These are phyloP conservation scores for Phoenicopterus ruber DNA, from an alignment of 2,113 vertebrate species.

Conservation along the genomic window DNA sequence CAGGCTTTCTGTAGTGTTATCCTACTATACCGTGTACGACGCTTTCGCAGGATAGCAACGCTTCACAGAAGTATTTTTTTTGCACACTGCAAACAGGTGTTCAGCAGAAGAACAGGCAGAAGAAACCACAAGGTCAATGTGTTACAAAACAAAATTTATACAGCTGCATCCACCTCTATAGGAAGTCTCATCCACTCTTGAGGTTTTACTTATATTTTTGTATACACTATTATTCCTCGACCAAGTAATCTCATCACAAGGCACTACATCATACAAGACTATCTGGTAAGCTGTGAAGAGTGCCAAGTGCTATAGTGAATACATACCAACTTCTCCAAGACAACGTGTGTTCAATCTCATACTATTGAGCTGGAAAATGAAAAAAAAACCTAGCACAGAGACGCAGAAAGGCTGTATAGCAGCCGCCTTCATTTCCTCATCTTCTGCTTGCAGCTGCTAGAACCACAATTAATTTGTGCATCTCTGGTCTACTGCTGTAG, in stretches of 20 bases:
- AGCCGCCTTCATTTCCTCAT: background rate
- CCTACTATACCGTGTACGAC: fast-evolving
- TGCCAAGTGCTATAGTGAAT: background rate
- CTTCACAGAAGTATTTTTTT: background rate
- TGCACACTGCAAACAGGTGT: background rate
- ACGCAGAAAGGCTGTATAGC: background rate
- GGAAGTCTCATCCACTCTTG: background rate
- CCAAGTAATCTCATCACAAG: background rate
- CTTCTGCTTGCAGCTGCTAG: background rate
- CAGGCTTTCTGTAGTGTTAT: background rate
- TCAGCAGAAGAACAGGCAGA: background rate
- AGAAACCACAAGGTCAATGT: background rate
- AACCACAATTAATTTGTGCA: background rate
- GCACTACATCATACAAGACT: background rate
- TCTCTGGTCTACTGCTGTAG: background rate
- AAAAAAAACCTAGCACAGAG: background rate
- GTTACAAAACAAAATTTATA: background rate
- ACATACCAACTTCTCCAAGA: background rate
- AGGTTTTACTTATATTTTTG: background rate
- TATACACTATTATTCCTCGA: background rate
- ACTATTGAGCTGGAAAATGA: background rate
- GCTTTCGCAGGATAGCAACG: background rate
- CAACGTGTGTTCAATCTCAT: background rate
- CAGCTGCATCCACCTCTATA: background rate
- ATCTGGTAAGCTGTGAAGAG: background rate